These are phyloP conservation scores for Larimichthys crocea DNA, from an alignment of 2,113 vertebrate species.

Conservation along the genomic window DNA sequence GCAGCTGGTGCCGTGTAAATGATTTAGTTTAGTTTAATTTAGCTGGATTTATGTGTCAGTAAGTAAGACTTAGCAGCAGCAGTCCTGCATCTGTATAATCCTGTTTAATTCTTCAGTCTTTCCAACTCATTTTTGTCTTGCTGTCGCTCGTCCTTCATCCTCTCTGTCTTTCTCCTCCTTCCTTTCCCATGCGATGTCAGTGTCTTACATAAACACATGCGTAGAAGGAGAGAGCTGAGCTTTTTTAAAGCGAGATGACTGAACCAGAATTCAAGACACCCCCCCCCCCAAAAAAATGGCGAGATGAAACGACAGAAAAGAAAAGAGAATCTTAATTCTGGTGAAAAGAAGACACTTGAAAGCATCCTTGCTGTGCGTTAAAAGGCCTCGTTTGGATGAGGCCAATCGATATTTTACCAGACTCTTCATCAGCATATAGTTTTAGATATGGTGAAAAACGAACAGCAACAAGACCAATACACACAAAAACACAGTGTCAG, in stretches of 20 bases:
- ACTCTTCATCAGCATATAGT: not conserved
- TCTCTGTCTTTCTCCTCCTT: constrained; percentile 5
- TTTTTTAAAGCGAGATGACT: constrained; percentile 39
- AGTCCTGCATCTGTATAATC: constrained; percentile 55
- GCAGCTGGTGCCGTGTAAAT: constrained; percentile 28
- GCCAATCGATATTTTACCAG: constrained; percentile 42
- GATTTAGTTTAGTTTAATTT: constrained; percentile 19
- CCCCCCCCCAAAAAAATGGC: not conserved
- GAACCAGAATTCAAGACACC: constrained; percentile 42
- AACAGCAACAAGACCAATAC: not conserved
- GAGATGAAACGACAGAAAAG: constrained; percentile 30
- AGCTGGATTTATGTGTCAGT: constrained; percentile 16
- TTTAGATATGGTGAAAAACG: not conserved
- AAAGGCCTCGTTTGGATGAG: constrained; percentile 33
- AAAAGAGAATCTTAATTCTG: constrained; percentile 48
- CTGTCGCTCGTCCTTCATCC: not conserved
- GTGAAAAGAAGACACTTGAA: constrained; percentile 40
- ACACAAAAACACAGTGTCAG: constrained; percentile 17
- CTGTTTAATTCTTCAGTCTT: constrained; percentile 46
- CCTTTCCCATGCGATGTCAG: constrained; percentile 25
- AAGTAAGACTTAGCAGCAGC: constrained; percentile 15
- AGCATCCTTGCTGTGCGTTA: constrained; percentile 12
- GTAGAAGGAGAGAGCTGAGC: constrained; percentile 11
- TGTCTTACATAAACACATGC: constrained; percentile 50
- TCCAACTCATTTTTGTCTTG: constrained; percentile 31